Base-by-base conservation (phyloP, 2,797 vertebrate species). In the Emydoidea blandingii region DNA sequence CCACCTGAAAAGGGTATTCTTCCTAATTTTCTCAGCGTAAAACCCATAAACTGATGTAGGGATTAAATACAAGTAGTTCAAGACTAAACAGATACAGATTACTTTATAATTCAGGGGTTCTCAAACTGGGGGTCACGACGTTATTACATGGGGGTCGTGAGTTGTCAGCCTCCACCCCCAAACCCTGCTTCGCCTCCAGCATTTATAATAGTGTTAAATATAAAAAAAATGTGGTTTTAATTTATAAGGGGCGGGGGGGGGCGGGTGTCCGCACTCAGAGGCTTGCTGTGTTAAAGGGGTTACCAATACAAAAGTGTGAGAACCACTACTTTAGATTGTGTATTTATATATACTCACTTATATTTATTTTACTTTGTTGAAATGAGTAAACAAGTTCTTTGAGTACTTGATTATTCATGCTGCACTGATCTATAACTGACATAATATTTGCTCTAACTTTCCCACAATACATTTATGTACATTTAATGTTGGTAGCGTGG, bases 361-460 rank as follows among this genome's bases (percentile, higher is more conserved):
- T 56, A 76, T 1, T 21, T 12, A 21, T 59, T 89, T 95, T 88
- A 81, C 79, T 88, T 89, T 44, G 10, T 47, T 91, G 8, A 44
- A 80, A 0, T 6, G 89, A 84, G 37, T 86, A 53, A 80, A 15
- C 49, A 49, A 16, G 19, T 93, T 79, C 78, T 94, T 74, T 83
- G 62, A 95, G 34, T 53, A 52, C 37, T 90, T 87, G 79, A 87
- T 25, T 65, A 88, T 95, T 97, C 31, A 88, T 81, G 84, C 83
- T 92, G 59, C 62, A 90, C 57, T 72, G 53, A 92, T 12, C 54
- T 0, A 56, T 87, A 92, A 94, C 83, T 91, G 82, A 89, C 86
- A 92, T 12, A 8, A 92, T 12, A 8, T 74, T 85, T 87, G 89
- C 76, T 91, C 76, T 72, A 34, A 92, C 78, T 44, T 81, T 76